A percentile compares a stretch with the other conserved stretches of the same genome.
Evolutionary conservation across 2,113 vertebrate genomes (phyloP).

Genomic region (Lagopus leucura): DNA sequence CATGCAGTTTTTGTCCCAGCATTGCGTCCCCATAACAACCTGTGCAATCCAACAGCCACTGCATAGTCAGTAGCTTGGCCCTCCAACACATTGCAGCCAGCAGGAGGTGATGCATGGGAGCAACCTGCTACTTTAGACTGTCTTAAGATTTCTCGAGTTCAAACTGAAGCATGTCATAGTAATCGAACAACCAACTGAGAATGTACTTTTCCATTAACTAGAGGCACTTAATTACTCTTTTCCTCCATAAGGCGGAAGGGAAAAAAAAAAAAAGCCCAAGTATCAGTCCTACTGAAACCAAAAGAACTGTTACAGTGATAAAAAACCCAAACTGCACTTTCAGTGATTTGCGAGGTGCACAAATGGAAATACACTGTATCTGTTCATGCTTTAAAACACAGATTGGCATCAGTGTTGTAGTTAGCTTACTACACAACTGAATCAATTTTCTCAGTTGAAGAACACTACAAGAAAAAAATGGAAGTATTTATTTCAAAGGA

Average conservation of each 20-base stretch:
- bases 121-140: neutral
- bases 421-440: conserved; percentile 11
- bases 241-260: neutral
- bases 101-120: neutral
- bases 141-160: neutral
- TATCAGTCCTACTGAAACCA: neutral
- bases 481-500: conserved; percentile 25
- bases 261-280: neutral
- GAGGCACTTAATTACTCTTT: neutral
- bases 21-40: neutral
- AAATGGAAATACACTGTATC: neutral
- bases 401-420: conserved; percentile 9
- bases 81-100: neutral
- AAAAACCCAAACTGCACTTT: neutral
- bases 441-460: conserved; percentile 4
- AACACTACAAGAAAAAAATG: neutral
- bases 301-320: neutral
- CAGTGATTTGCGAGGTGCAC: neutral
- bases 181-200: neutral
- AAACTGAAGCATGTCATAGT: neutral
- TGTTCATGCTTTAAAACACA: neutral
- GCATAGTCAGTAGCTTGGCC: neutral
- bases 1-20: neutral
- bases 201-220: neutral
- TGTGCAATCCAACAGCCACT: neutral